Base-by-base conservation (phyloP, 2,888 invertebrate species). In the Clusia tigrina region DNA sequence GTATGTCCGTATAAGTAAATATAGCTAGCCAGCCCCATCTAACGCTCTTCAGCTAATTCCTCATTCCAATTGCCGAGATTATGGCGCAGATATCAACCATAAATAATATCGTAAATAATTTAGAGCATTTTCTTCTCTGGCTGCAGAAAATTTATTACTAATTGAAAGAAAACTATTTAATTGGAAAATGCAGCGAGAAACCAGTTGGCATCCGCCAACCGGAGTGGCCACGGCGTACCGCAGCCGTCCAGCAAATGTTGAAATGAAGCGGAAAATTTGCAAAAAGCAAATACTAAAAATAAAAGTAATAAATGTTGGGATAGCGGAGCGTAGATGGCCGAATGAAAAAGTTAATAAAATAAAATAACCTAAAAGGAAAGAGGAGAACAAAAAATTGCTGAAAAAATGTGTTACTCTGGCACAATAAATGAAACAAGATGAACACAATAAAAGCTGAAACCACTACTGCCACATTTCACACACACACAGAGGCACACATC, bases 121-220 rank as follows among this genome's bases (percentile, higher is more conserved):
- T 15, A 42, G n/a, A 15, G 42, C 12, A 42, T 15, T 42, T 42
- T n/a, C n/a, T 15, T 15, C n/a, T 15, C 42, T 42, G 10, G 42
- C 42, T 42, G 42, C 12, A n/a, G 20, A 18, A 48, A 48, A 48
- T 48, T 48, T 48, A 48, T 48, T 48, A 22, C 48, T 48, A 48
- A 48, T 48, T 48, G 48, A 18, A 48, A 20, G 48, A 48, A 22
- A 42, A 42, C 18, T 20, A 22, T 48, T 42, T 42, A 42, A 42
- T 42, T 42, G 42, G 42, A 42, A 10, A 42, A n/a, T 42, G 9
- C 3, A 42, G 42, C n/a, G 42, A 42, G n/a, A 42, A 42, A 42
- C 42, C 10, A 42, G 42, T 42, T 15, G 42, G n/a, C 42, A 42
- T 42, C 42, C 42, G 42, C 42, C 42, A 42, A n/a, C n/a, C 10